Evolutionary conservation across 2,113 vertebrate species (phyloP), one percentile per base, ranked within the genome.

Genomic region (Felis chaus): DNA sequence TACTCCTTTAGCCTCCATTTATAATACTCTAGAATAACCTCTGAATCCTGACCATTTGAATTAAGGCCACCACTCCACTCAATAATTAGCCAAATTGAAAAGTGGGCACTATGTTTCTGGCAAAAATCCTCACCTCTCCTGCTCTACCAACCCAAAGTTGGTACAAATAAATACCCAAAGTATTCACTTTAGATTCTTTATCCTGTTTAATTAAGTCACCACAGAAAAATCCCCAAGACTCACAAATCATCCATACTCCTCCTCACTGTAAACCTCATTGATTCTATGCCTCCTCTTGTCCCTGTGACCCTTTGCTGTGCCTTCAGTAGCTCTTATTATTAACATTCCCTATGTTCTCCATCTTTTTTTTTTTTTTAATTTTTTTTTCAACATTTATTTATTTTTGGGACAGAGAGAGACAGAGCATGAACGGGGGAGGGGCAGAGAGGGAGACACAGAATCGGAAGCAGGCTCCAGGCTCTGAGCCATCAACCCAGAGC

Each of bases 261-360:
- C 1, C 14, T 68, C 31, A 45, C 11, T 83, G 13, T 83, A 66
- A 57, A 10, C 36, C 55, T 83, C 48, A 39, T 5, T 57, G 27
- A 41, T 41, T 78, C 8, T 41, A 2, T 65, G 4, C 7, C 45
- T 50, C 57, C 21, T 89, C 27, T 50, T 19, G 41, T 16, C 21
- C 3, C 21, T 23, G 1, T n/a, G 76, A 14, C 3, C 1, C 10
- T 36, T 12, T 50, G 7, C 4, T 63, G 3, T 79, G 41, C n/a
- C 68, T 68, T 36, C 81, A 53, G 16, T 48, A 84, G n/a, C 41
- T 84, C 13, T 36, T 68, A 79, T 41, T 61, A n/a, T 15, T 71
- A 50, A 25, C 27, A 68, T 33, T 31, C 21, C 27, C 69, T 69
- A 21, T 41, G 39, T 65, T 15, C 50, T 29, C 36, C 1, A 39